Percentiles rank a stretch among this genome's conserved stretches.
Conservation (phyloP, 64 coral and sea anemone genomes). For the Astreopora myriophthalma region DNA sequence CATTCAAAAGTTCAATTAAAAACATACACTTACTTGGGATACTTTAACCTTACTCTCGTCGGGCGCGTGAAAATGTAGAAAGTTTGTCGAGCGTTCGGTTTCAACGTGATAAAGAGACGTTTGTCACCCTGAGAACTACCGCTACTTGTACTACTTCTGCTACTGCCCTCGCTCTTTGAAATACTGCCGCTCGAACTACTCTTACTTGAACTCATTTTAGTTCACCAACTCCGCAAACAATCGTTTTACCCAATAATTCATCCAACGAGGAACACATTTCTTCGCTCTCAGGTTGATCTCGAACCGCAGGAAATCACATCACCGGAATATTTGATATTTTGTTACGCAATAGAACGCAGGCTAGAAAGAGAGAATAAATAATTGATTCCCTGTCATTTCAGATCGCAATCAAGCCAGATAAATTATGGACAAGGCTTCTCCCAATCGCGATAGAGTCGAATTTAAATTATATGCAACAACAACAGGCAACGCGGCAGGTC, state of each 20-base stretch:
- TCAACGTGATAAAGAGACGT: conserved; percentile 36
- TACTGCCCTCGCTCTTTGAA: neutral
- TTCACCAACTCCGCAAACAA: neutral
- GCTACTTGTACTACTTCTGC: neutral
- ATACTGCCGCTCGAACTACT: neutral
- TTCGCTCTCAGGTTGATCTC: neutral
- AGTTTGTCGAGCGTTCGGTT: conserved; percentile 36
- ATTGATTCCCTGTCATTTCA: neutral
- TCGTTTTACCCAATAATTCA: neutral
- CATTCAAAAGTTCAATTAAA: neutral
- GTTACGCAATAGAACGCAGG: neutral
- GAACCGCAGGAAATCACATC: neutral
- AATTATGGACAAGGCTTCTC: neutral
- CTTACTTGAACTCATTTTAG: neutral
- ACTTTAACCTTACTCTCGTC: neutral
- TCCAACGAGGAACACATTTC: neutral
- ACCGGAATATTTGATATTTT: neutral
- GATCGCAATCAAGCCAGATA: neutral
- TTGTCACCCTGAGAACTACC: neutral
- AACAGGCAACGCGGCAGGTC: neutral
- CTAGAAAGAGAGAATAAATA: neutral
- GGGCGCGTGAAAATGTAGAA: conserved; percentile 34
- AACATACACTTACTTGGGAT: neutral
- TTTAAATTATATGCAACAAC: neutral
- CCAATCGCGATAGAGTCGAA: neutral